These are phyloP conservation scores for Tricholaema leucomelas DNA, from an alignment of 2,113 vertebrate genomes.

Conservation along the genomic window DNA sequence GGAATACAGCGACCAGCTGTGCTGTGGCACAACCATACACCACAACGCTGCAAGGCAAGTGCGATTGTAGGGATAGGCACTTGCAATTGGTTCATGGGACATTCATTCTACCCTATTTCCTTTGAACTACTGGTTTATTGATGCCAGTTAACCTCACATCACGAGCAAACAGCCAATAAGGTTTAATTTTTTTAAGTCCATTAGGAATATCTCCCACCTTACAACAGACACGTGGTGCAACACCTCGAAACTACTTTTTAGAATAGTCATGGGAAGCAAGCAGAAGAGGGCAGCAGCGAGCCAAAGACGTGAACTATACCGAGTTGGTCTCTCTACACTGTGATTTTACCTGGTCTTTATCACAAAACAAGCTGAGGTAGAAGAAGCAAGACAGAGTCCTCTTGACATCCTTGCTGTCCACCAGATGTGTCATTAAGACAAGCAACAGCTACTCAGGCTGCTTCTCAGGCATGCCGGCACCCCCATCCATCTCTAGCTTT, in stretches of 20 bases:
- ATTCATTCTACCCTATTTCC: not conserved
- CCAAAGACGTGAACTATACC: not conserved
- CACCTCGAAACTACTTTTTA: rapidly evolving
- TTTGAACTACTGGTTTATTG: not conserved
- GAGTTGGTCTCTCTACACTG: rapidly evolving
- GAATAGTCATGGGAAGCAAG: not conserved
- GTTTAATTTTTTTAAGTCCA: not conserved
- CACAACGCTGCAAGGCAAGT: not conserved
- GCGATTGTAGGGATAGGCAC: not conserved
- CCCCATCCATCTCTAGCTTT: not conserved
- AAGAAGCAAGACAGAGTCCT: not conserved
- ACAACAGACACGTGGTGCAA: too few relatives aligned
- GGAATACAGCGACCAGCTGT: too few relatives aligned
- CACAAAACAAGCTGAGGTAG: not conserved
- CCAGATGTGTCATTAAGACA: not conserved
- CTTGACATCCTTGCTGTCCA: not conserved
- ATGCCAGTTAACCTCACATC: not conserved
- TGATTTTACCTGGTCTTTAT: not conserved
- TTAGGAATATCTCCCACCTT: not conserved
- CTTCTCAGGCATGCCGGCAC: not conserved
- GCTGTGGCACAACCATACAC: too few relatives aligned
- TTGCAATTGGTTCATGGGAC: not conserved
- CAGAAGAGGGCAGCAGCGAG: constrained; percentile 50
- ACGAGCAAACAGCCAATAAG: not conserved
- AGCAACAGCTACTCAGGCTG: not conserved